Conservation (phyloP, 1,140 invertebrate genomes). For the Drosophila mayri region DNA sequence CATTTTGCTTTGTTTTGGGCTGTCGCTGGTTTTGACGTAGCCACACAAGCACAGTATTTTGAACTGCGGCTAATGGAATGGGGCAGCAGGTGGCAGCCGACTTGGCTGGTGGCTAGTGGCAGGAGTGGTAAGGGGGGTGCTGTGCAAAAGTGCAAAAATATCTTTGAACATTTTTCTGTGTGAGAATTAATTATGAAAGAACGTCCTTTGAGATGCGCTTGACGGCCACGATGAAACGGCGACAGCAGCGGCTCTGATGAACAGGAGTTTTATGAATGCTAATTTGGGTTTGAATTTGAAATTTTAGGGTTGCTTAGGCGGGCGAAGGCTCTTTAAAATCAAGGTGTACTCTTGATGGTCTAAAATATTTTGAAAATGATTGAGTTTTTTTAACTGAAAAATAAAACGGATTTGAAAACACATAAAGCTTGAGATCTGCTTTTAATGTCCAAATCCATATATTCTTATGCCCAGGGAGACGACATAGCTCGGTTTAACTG, state of each 20-base stretch:
- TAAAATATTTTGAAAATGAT: not conserved
- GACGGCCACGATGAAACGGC: conserved; percentile 43
- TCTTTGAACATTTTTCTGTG: conserved; percentile 76
- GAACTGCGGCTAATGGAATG: conserved; percentile 1
- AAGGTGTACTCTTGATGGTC: conserved; percentile 25
- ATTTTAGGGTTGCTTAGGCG: conserved; percentile 10
- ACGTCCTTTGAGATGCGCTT: conserved; percentile 63
- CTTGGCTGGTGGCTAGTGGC: not conserved
- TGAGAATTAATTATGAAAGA: conserved; percentile 75
- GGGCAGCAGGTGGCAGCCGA: conserved; percentile 5
- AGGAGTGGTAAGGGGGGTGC: not conserved
- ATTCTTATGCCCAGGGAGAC: not conserved
- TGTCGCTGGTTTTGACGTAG: conserved; percentile 69
- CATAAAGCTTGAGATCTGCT: not conserved
- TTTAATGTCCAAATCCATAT: not conserved
- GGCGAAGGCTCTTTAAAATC: conserved; percentile 5
- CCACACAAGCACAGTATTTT: conserved; percentile 45
- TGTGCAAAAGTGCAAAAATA: conserved; percentile 62
- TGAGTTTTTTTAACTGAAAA: not conserved
- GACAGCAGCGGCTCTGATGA: conserved; percentile 22
- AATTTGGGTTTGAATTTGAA: conserved; percentile 40
- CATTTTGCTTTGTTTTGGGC: conserved; percentile 48
- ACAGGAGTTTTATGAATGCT: conserved; percentile 39
- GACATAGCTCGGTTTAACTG: conserved; percentile 6
- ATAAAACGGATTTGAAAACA: not conserved